Base-by-base conservation (phyloP, 2,888 invertebrate species). In the Cheilosia pagana region DNA sequence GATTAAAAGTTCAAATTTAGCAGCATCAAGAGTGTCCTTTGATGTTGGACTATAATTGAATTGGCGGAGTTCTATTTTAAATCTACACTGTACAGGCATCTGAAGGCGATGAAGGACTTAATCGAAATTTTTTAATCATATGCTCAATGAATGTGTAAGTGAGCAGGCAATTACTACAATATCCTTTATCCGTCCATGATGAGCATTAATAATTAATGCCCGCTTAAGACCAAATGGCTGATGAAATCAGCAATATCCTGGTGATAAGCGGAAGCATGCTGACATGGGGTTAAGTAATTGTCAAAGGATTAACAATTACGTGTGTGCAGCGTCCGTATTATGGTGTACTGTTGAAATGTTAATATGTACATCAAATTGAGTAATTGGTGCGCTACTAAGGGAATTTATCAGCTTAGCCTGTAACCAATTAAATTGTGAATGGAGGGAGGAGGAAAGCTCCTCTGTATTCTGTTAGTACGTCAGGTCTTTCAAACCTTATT, bases 1-100 rank as follows among this genome's bases (percentile, higher is more conserved):
- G 60, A 43, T 60, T 60, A 60, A 28, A 60, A 16, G 43, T 45
- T 60, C 25, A 45, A 43, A 41, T 43, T 45, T 12, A n/a, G 28
- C 23, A 60, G 12, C 3, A 28, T 45, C 43, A 25, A 28, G 28
- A 28, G 16, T 45, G 60, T 28, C 12, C 60, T 60, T 60, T 60
- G 60, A 60, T 60, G 43, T 43, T 60, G 25, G 25, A 16, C 25
- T 28, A 23, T 25, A 16, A 35, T 4, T 35, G 1, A 35, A 35
- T 35, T 12, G 35, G 12, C 12, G 12, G 12, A 3, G 12, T 12
- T 43, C 1, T 43, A 43, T 16, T 43, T 41, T 43, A 35, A 35
- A 35, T 35, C 35, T 3, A 3, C 12, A 35, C 3, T 35, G 3
- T 31, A 7, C 10, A 12, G 3, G 35, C 1, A 1, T 12, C 10